These are phyloP conservation scores for Apantesis nais DNA, from an alignment of 2,888 invertebrate genomes.

Conservation along the genomic window DNA sequence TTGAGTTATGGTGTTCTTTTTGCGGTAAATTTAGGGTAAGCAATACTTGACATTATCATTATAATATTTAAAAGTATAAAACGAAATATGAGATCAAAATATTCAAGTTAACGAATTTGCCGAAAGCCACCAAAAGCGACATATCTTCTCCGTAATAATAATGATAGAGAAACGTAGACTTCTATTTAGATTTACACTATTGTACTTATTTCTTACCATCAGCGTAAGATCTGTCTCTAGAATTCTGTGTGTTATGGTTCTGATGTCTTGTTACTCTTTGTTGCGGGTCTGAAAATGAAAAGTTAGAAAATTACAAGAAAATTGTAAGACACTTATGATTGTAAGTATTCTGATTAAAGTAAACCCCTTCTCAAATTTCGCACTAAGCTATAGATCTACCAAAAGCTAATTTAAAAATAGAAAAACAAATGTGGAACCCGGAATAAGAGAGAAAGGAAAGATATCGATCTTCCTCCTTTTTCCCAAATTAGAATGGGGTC, in stretches of 20 bases:
- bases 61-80: neutral
- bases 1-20: neutral
- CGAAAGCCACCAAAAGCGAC: neutral
- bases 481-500: no score
- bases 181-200: neutral
- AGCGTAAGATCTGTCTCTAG: conserved; percentile 62
- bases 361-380: neutral
- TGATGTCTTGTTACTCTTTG: conserved; percentile 80
- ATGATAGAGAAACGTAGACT: no score
- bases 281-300: conserved; percentile 71
- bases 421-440: no score
- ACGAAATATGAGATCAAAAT: neutral
- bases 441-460: no score
- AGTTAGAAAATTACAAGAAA: neutral
- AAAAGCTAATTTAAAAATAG: no score
- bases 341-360: neutral
- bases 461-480: no score
- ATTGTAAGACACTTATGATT: neutral
- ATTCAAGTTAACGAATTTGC: neutral
- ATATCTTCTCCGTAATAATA: no score
- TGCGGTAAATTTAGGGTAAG: neutral
- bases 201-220: conserved; percentile 19
- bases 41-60: neutral
- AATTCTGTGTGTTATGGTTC: conserved; percentile 66
- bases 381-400: no score